Conservation (phyloP, 2,113 vertebrate genomes). For the Ochotona princeps region DNA sequence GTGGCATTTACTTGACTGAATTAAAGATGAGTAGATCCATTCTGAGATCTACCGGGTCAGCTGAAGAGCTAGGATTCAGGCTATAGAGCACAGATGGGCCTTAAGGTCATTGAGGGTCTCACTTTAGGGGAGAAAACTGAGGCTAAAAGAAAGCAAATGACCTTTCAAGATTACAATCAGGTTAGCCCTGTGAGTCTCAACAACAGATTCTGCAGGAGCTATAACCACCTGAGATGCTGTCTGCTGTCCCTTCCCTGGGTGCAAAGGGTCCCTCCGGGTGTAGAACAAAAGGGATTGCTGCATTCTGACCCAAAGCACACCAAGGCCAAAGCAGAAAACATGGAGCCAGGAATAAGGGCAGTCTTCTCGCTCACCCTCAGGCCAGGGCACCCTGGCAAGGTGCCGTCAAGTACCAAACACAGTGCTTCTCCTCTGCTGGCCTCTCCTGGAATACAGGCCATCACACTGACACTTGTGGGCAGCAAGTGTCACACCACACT, state of each 20-base stretch:
- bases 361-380: not conserved
- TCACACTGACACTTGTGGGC: not conserved
- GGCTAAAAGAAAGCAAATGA: not conserved
- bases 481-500: not conserved
- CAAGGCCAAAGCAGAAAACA: not conserved
- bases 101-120: not conserved
- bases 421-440: no score
- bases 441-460: accelerated
- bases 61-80: not conserved
- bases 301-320: not conserved
- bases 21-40: not conserved
- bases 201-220: not conserved
- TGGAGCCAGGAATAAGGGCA: not conserved
- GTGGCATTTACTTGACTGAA: not conserved
- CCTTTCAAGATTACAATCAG: not conserved
- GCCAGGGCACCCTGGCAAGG: no score
- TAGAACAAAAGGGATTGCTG: not conserved
- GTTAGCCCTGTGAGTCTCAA: not conserved
- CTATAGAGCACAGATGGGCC: not conserved
- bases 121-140: not conserved
- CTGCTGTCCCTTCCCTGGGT: not conserved
- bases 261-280: not conserved
- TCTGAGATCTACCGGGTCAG: not conserved
- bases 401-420: accelerated
- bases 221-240: not conserved